Conservation (phyloP, 1,140 invertebrate species). For the Trinorchestia longiramus region DNA sequence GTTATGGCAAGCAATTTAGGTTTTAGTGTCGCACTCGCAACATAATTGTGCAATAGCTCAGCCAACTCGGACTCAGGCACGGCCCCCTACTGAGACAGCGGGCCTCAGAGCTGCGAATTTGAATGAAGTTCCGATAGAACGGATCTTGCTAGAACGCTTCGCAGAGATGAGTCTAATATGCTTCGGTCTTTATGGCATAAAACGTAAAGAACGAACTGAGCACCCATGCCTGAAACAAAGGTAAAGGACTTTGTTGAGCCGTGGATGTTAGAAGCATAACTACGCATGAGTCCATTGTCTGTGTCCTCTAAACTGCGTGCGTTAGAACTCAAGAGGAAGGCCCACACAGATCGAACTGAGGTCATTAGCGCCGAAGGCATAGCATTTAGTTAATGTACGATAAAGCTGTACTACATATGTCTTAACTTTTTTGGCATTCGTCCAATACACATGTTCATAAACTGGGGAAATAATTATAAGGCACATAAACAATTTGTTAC, state of each 20-base stretch:
- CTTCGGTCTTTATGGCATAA: constrained; percentile 31
- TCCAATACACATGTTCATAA: too few species aligned
- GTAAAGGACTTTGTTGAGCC: neutral
- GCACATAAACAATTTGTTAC: too few species aligned
- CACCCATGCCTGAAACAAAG: neutral
- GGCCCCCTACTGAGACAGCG: neutral
- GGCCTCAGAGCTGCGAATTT: neutral
- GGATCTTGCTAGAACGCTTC: neutral
- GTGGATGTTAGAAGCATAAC: neutral
- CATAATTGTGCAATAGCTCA: constrained; percentile 51
- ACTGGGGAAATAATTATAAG: too few species aligned
- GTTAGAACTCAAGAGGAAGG: neutral
- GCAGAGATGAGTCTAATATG: neutral
- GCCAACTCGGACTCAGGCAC: neutral
- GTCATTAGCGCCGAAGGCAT: neutral
- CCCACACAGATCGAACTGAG: neutral
- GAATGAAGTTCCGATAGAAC: constrained; percentile 14
- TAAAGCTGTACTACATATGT: neutral
- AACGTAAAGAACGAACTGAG: constrained; percentile 3
- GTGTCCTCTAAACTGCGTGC: neutral
- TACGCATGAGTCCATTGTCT: neutral
- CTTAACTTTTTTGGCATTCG: neutral
- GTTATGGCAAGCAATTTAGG: constrained; percentile 50
- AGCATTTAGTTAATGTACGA: neutral
- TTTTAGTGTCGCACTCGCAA: constrained; percentile 27